These are phyloP conservation scores for Amazona finschi DNA, from an alignment of 2,797 vertebrate genomes.

Conservation along the genomic window DNA sequence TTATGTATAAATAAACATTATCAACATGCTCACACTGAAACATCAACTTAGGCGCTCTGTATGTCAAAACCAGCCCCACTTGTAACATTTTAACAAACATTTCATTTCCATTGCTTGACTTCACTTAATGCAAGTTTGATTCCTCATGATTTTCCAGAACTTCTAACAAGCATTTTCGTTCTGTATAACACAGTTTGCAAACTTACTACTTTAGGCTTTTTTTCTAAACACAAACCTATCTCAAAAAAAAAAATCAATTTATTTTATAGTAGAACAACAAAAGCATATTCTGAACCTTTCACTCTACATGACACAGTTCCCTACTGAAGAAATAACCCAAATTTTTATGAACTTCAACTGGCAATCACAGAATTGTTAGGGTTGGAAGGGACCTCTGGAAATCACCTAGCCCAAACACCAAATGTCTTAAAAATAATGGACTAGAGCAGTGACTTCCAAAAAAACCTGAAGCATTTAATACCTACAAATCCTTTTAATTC, in stretches of 20 bases:
- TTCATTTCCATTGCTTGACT: neutral
- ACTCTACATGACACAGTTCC: neutral
- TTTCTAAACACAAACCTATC: neutral
- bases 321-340: neutral
- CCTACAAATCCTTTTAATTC: neutral
- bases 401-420: neutral
- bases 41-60: neutral
- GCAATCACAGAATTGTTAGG: neutral
- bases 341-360: neutral
- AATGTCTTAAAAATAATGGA: neutral
- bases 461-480: neutral
- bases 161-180: neutral
- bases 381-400: neutral
- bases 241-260: neutral
- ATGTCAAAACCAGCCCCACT: neutral
- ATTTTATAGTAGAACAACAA: neutral
- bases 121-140: neutral
- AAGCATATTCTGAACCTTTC: neutral
- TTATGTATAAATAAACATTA: neutral
- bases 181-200: accelerated
- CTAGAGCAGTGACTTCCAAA: neutral
- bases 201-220: neutral
- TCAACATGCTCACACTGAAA: neutral
- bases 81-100: neutral
- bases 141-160: neutral